Conservation (phyloP, 2,797 vertebrate species). For the Sebastes iracundus region DNA sequence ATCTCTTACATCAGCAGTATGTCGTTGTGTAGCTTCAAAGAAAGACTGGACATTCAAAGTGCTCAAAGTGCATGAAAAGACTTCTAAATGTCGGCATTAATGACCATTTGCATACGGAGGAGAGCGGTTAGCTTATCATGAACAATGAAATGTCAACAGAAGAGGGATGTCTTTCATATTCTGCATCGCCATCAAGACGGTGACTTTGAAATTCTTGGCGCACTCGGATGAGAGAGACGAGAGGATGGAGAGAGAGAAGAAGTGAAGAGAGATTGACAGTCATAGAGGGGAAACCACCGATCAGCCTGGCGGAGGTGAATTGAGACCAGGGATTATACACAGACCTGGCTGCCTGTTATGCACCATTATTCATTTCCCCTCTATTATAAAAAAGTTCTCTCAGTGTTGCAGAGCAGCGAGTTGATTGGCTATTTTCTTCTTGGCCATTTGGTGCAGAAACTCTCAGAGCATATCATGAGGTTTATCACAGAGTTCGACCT, state of each 20-base stretch:
- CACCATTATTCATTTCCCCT: constrained; percentile 24
- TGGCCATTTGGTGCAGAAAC: constrained; percentile 22
- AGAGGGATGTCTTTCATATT: constrained; percentile 35
- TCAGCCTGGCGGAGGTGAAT: constrained; percentile 12
- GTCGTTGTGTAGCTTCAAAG: background rate
- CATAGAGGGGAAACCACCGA: background rate
- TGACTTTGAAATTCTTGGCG: constrained; percentile 37
- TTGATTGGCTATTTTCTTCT: constrained; percentile 39
- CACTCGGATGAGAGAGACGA: constrained; percentile 11
- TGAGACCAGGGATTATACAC: constrained; percentile 13
- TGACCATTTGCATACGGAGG: constrained; percentile 55
- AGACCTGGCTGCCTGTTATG: constrained; percentile 14
- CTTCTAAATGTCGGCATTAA: constrained; percentile 71
- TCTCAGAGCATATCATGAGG: constrained; percentile 38
- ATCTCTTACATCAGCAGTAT: background rate
- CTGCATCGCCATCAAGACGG: constrained; percentile 6
- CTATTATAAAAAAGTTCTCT: constrained; percentile 16
- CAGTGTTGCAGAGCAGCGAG: background rate
- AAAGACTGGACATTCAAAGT: constrained; percentile 8
- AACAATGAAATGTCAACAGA: constrained; percentile 74
- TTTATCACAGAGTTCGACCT: constrained; percentile 34
- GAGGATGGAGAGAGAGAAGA: background rate
- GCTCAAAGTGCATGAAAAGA: constrained; percentile 28
- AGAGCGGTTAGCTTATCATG: constrained; percentile 35
- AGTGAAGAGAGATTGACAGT: constrained; percentile 3